Evolutionary conservation across 1,140 invertebrate genomes (phyloP).

Genomic region (Danaus plexippus): DNA sequence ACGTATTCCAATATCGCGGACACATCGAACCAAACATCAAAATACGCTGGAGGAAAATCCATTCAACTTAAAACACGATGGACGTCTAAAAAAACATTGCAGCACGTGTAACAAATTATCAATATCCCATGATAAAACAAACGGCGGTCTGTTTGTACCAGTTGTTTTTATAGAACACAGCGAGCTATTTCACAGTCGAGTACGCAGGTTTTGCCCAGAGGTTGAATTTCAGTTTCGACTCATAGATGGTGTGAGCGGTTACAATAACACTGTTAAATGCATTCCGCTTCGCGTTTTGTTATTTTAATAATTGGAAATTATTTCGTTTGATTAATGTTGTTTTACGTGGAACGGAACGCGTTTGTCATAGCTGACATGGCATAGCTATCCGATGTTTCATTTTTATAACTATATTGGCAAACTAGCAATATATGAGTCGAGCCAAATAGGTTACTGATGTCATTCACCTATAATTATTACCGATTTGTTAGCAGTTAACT

Average conservation of each 20-base stretch:
- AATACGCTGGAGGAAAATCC: no score
- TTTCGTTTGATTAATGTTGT: no score
- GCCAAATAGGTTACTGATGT: conserved; percentile 10
- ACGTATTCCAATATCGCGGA: no score
- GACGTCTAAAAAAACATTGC: conserved; percentile 24
- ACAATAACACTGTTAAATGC: no score
- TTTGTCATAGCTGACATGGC: background rate
- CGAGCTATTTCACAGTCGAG: conserved; percentile 26
- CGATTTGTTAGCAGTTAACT: no score
- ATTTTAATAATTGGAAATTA: no score
- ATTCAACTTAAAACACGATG: background rate
- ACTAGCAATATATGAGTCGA: conserved; percentile 11
- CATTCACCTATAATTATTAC: no score
- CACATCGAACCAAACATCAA: background rate
- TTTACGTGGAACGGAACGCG: no score
- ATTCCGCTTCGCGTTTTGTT: no score
- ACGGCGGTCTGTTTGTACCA: conserved; percentile 46
- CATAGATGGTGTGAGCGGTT: no score
- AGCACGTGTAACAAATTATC: conserved; percentile 60
- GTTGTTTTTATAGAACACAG: conserved; percentile 52
- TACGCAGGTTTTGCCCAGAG: conserved; percentile 7
- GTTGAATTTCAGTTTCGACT: no score
- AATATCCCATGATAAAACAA: conserved; percentile 69
- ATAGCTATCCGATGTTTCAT: background rate
- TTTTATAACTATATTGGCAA: conserved; percentile 9